phyloP scores from a whole-genome alignment of 2,113 vertebrate species.

The Oryzias javanicus region DNA sequence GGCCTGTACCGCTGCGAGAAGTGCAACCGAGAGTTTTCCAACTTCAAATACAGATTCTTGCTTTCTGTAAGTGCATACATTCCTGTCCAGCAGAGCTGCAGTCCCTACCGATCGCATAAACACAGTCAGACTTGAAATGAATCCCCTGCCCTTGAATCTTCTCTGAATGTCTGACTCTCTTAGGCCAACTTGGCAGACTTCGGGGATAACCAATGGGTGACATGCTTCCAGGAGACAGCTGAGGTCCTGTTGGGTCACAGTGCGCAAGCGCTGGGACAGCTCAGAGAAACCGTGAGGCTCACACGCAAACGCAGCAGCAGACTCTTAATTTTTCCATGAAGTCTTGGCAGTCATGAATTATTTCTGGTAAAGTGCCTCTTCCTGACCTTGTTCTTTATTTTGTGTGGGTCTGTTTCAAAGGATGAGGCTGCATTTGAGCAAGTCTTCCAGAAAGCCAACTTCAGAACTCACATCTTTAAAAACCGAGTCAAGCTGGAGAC shows the following conservation, averaged over 20 bases:
- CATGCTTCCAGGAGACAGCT: conserved; percentile 91
- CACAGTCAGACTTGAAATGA: conserved; percentile 16
- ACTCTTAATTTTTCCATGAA: conserved; percentile 10
- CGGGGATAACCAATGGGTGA: conserved; percentile 91
- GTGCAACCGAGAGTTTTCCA: conserved; percentile 84
- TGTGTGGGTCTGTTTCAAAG: conserved; percentile 31
- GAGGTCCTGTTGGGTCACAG: conserved; percentile 87
- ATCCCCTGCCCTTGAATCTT: conserved; percentile 16
- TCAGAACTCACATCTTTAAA: conserved; percentile 82
- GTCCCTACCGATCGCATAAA: background rate
- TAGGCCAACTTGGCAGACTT: conserved; percentile 90
- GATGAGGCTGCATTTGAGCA: conserved; percentile 85
- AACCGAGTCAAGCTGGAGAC: conserved; percentile 89
- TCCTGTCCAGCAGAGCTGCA: background rate
- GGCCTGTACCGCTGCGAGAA: conserved; percentile 89
- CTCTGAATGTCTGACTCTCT: conserved; percentile 39
- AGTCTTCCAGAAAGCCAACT: conserved; percentile 87
- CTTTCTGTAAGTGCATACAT: conserved; percentile 80
- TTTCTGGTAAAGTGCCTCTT: conserved; percentile 18
- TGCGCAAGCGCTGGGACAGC: conserved; percentile 81
- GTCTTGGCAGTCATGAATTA: conserved; percentile 16
- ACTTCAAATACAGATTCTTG: conserved; percentile 89
- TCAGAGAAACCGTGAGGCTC: conserved; percentile 85
- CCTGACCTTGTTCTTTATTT: conserved; percentile 20
- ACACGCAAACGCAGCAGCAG: conserved; percentile 15